These are phyloP conservation scores for Tortricodes alternella DNA, from an alignment of 2,888 invertebrate species.

Conservation along the genomic window DNA sequence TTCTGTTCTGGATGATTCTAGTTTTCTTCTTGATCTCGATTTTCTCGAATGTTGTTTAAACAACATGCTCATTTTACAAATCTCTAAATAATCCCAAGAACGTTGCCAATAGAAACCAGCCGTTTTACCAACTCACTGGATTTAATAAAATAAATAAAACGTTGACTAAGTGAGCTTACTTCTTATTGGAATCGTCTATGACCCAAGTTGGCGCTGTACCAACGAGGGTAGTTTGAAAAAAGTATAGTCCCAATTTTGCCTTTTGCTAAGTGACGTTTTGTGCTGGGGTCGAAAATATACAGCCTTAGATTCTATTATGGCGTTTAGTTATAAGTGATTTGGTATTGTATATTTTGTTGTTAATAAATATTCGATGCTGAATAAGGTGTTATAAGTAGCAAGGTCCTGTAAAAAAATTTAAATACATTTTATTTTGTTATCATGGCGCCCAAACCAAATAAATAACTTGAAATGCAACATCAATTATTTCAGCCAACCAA, in stretches of 20 bases:
- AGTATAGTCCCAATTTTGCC: constrained; percentile 15
- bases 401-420: too few species aligned
- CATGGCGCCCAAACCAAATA: too few species aligned
- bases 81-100: constrained; percentile 17
- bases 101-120: constrained; percentile 13
- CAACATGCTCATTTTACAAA: neutral
- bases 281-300: constrained; percentile 16
- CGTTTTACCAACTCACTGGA: constrained; percentile 15
- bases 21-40: too few species aligned
- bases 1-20: too few species aligned
- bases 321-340: too few species aligned
- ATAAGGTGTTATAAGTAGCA: too few species aligned
- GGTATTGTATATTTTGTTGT: too few species aligned
- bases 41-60: too few species aligned
- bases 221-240: constrained; percentile 19
- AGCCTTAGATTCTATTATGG: constrained; percentile 7
- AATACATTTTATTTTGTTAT: too few species aligned
- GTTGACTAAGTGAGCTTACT: constrained; percentile 23
- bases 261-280: constrained; percentile 24
- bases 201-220: constrained; percentile 30
- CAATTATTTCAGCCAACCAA: too few species aligned
- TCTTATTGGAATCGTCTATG: constrained; percentile 31
- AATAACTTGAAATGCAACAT: too few species aligned
- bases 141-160: constrained; percentile 13
- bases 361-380: too few species aligned